Conservation (phyloP, 2,797 vertebrate species). For the Typhlichthys subterraneus region DNA sequence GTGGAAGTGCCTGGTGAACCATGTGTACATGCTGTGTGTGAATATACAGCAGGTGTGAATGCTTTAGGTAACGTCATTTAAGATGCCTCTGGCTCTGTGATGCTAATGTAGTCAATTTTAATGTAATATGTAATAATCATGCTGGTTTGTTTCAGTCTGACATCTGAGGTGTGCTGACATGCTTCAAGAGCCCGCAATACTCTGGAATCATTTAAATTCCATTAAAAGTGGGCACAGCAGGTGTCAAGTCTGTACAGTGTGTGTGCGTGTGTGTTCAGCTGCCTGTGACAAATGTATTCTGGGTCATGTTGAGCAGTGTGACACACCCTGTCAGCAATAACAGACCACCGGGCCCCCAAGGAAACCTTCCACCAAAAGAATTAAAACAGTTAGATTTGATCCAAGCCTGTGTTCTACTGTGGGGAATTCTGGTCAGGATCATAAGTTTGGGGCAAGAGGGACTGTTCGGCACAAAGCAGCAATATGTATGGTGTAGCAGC, state of each 20-base stretch:
- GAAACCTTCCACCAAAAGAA: conserved; percentile 13
- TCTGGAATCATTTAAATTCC: conserved; percentile 20
- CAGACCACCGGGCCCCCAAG: conserved; percentile 13
- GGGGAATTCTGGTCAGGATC: conserved; percentile 11
- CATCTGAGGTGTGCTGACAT: conserved; percentile 4
- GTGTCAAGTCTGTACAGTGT: neutral
- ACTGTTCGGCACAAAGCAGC: neutral
- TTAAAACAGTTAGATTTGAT: conserved; percentile 24
- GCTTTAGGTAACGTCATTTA: too few relatives aligned
- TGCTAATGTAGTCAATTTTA: conserved; percentile 5
- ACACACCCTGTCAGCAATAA: conserved; percentile 15
- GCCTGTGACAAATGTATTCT: conserved; percentile 26
- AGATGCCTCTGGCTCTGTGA: too few relatives aligned
- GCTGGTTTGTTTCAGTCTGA: neutral
- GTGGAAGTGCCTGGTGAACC: too few relatives aligned
- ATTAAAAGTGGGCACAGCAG: conserved; percentile 4
- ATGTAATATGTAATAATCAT: neutral
- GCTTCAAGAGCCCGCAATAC: conserved; percentile 13
- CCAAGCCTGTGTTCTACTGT: conserved; percentile 24
- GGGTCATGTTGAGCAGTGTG: conserved; percentile 23
- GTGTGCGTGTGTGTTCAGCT: conserved; percentile 10
- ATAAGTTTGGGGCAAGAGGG: neutral
- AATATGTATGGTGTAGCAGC: conserved; percentile 34
- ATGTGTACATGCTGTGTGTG: too few relatives aligned
- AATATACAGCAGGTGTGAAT: too few relatives aligned